Percentiles rank a stretch among this genome's conserved stretches.
Conservation (phyloP, 2,888 invertebrate genomes). For the Hyposoter didymator region DNA sequence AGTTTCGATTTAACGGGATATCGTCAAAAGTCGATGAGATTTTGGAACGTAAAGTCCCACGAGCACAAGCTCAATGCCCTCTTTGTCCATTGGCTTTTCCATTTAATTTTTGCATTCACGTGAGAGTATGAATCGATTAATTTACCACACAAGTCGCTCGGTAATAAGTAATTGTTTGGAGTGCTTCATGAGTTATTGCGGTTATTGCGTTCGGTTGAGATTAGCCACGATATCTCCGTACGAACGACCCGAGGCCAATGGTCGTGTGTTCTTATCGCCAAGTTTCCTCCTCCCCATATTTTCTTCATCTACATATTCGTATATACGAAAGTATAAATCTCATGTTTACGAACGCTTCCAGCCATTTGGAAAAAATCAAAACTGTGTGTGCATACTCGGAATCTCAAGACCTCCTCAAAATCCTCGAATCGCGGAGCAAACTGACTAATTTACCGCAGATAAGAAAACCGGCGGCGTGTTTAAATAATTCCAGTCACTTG, state of each 20-base stretch:
- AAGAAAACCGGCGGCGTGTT: not conserved
- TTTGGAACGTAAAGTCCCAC: not conserved
- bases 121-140: not conserved
- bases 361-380: constrained; percentile 1
- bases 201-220: constrained; percentile 39
- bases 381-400: not conserved
- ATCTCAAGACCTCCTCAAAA: not conserved
- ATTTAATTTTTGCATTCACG: constrained; percentile 3
- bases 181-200: constrained; percentile 53
- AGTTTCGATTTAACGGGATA: not conserved
- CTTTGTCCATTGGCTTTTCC: not conserved
- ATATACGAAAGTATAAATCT: not conserved
- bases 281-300: not conserved
- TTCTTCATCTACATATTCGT: not conserved
- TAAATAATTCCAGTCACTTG: not conserved
- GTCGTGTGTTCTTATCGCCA: constrained; percentile 14
- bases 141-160: constrained; percentile 34
- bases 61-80: not conserved
- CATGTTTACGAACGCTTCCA: not conserved
- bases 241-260: constrained; percentile 17
- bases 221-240: constrained; percentile 21
- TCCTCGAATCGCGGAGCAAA: not conserved
- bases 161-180: constrained; percentile 52
- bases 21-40: not conserved
- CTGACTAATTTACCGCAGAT: not conserved